Base-by-base conservation (phyloP, 1,140 invertebrate genomes). In the Patella vulgata region DNA sequence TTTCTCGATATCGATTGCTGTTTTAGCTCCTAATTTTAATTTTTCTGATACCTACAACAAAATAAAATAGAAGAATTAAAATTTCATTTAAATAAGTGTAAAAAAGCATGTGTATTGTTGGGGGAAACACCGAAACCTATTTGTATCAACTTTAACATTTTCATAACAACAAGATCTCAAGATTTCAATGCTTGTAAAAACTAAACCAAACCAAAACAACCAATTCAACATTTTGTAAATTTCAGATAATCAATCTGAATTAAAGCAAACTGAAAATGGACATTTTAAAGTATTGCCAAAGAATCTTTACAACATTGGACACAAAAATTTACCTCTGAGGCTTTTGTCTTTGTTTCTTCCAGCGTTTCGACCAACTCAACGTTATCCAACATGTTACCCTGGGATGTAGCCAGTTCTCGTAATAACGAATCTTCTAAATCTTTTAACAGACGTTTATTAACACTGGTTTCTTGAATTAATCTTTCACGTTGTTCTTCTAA, bases 331-430 rank as follows among this genome's bases (percentile, higher is more conserved):
- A 83, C 82, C 78, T 94, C 91, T 44, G 83, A 85, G 11, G 92
- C 92, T 75, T 94, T 95, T 0, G 87, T 87, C 82, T 95, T 96
- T 1, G 93, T 93, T 59, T 93, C 92, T 70, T 96, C 93, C n/a
- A 96, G 82, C 0, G 93, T 95, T 59, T 89, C 85, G 3, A 97
- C 88, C 0, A 96, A 84, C 63, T 95, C 93, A 0, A 90, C 87
- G 73, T 97, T 96, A 74, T 96, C 93, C 68, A 96, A 82, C 92
- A 96, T 96, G 81, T 94, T 95, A 21, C 93, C 93, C 6, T 90
- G 89, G 0, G 92, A 93, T 0, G 89, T 91, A 0, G 93, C 90
- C 60, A 96, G 84, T 79, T 95, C 93, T 30, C 89, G 58, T 0
- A 97, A 84, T 31, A 96, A 81, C 0, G 91, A 92, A 74, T 95